These are phyloP conservation scores for human DNA, from an alignment of 2,113 vertebrate genomes.

Conservation along the genomic window GRCh38 chr12:98668001-98668500, in stretches of 20 bases:
- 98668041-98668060: too few relatives aligned
- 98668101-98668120: neutral
- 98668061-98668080: too few relatives aligned
- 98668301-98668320: neutral
- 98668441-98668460: neutral
- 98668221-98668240: conserved; percentile 24
- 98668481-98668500: neutral
- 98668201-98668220: neutral
- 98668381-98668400: neutral
- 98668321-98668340: neutral
- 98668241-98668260: neutral
- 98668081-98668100: neutral
- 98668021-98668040: too few relatives aligned
- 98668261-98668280: neutral
- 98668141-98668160: conserved; percentile 34
- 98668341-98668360: conserved; percentile 46
- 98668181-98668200: conserved; percentile 20
- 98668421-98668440: neutral
- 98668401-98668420: neutral
- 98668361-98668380: neutral
- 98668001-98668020: too few relatives aligned
- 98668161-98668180: neutral
- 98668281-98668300: conserved; percentile 6
- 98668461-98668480: neutral
- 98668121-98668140: neutral